Base-by-base conservation (phyloP, 2,113 vertebrate species). In the Propithecus coquereli region DNA sequence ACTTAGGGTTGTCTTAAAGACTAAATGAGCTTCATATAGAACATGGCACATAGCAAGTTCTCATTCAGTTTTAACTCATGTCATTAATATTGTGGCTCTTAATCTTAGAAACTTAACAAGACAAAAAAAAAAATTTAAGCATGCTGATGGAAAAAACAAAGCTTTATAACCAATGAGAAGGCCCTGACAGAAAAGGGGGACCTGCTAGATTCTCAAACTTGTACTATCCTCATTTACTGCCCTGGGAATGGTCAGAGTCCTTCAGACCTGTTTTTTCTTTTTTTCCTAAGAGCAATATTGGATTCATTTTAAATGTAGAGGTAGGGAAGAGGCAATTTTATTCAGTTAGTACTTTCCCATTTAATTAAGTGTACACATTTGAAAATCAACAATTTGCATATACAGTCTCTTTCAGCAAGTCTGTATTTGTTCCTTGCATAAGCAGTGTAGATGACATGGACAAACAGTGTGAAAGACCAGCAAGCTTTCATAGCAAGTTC, bases 361-460 rank as follows among this genome's bases (percentile, higher is more conserved):
- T 96, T 73, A 95, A 93, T 96, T 40, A 92, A 9, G 27, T 95
- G 17, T 93, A 23, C 27, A 96, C 71, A 93, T 95, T 61, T 94
- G 93, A 61, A 22, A 12, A 81, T 92, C 16, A 95, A 45, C 16
- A 59, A 37, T 96, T 90, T 91, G 11, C 37, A 65, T 76, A 70
- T 5, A 47, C 45, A 50, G 5, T 88, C 20, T 92, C 3, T 97
- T 61, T 92, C 81, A 96, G 90, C 40, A 88, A 95, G 9, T 16
- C 37, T 74, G 0, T 27, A 16, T 93, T 98, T 97, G 30, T 43
- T 96, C 85, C 93, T 34, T 86, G 0, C 65, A 52, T 73, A 5
- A 92, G 43, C 96, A 96, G 34, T 95, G 61, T 76, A 94, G 73
- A 25, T 27, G 94, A 83, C 70, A 65, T 32, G 90, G 82, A 96